These are phyloP conservation scores for Dermolepida albohirtum DNA, from an alignment of 2,888 invertebrate species.

Conservation along the genomic window DNA sequence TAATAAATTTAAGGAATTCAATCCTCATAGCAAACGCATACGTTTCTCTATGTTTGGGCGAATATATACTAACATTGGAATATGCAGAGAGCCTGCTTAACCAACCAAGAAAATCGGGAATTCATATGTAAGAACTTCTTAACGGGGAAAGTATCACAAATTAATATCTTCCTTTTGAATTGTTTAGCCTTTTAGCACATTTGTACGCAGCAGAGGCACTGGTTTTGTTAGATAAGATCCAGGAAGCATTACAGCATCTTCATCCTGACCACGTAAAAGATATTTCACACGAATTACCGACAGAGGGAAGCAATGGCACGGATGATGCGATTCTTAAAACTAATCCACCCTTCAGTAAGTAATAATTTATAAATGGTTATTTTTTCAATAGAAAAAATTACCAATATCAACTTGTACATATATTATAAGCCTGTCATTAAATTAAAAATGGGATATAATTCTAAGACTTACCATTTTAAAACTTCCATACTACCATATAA, in stretches of 20 bases:
- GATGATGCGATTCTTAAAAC: slow-evolving; percentile 59
- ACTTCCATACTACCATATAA: too few species aligned
- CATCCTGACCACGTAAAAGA: slow-evolving; percentile 79
- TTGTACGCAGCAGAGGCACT: slow-evolving; percentile 92
- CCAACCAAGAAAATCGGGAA: slow-evolving; percentile 78
- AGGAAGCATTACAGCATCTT: slow-evolving; percentile 86
- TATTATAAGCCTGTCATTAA: too few species aligned
- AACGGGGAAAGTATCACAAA: slow-evolving; percentile 36
- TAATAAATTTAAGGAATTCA: slow-evolving; percentile 72
- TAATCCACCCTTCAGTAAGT: slow-evolving; percentile 60
- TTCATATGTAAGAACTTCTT: slow-evolving; percentile 70
- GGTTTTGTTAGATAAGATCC: slow-evolving; percentile 82
- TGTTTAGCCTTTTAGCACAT: slow-evolving; percentile 80
- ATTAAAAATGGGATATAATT: too few species aligned
- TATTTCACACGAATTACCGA: slow-evolving; percentile 64
- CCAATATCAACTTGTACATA: too few species aligned
- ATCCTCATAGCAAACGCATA: slow-evolving; percentile 86
- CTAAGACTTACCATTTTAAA: too few species aligned
- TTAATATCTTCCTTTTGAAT: slow-evolving; percentile 24
- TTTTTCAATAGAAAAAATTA: too few species aligned
- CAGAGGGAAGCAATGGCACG: slow-evolving; percentile 65
- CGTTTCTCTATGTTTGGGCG: slow-evolving; percentile 85
- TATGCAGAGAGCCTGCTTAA: slow-evolving; percentile 80
- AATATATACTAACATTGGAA: slow-evolving; percentile 82
- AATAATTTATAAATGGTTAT: slow-evolving; percentile 1